These are phyloP conservation scores for Cathartes aura DNA, from an alignment of 2,113 vertebrate species.

Conservation along the genomic window DNA sequence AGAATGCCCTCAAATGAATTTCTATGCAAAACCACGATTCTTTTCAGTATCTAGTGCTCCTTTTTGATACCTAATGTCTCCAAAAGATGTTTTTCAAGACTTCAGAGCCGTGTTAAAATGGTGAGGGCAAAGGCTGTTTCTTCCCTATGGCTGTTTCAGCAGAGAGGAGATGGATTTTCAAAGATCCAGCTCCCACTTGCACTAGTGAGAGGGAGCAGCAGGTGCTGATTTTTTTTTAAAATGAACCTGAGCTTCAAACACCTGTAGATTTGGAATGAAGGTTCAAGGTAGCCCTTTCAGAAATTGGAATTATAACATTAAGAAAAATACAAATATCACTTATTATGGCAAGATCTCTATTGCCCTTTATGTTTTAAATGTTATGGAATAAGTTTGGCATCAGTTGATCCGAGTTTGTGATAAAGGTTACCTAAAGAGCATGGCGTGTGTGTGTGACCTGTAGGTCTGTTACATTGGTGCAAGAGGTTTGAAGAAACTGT, in stretches of 20 bases:
- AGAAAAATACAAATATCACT: conserved; percentile 10
- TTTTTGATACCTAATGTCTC: neutral
- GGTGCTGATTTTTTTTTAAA: neutral
- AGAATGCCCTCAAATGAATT: neutral
- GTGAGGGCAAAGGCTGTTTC: neutral
- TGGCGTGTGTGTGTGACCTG: neutral
- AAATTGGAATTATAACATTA: neutral
- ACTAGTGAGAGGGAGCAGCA: neutral
- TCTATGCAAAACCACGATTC: neutral
- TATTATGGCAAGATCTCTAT: neutral
- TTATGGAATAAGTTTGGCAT: conserved; percentile 26
- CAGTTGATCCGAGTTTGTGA: conserved; percentile 7
- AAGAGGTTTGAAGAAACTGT: neutral
- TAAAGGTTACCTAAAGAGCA: conserved; percentile 58
- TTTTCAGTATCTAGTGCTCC: neutral
- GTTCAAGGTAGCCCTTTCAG: neutral
- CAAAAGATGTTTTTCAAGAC: neutral
- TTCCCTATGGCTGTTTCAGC: neutral
- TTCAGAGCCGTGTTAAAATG: neutral
- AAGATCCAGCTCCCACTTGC: neutral
- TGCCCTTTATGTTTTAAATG: conserved; percentile 60
- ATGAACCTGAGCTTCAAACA: neutral
- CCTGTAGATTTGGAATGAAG: neutral
- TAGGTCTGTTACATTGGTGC: neutral
- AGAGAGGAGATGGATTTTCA: neutral